Conservation (phyloP, 2,797 vertebrate species). For the Clarias pachynema region DNA sequence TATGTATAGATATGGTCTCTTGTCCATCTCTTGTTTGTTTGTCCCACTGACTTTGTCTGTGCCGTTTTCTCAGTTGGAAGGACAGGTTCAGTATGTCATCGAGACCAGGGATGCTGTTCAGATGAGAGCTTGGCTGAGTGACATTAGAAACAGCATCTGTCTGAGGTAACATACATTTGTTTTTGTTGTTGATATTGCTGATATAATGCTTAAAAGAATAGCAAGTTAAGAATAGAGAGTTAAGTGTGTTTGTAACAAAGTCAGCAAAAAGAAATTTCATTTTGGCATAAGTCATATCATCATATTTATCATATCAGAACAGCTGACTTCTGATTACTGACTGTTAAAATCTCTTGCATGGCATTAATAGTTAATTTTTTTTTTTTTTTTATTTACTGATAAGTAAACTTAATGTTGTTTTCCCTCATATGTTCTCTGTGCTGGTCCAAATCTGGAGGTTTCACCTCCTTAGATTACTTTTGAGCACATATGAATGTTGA, state of each 20-base stretch:
- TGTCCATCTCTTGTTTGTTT: background rate
- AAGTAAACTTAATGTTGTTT: background rate
- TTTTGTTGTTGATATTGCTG: background rate
- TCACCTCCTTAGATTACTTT: background rate
- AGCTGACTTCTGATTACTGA: background rate
- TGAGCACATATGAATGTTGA: background rate
- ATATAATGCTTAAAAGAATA: background rate
- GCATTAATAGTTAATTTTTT: background rate
- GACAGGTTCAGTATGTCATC: constrained; percentile 84
- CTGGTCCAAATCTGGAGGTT: background rate
- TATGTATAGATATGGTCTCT: background rate
- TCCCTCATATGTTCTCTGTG: background rate
- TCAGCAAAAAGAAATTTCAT: background rate
- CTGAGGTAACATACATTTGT: constrained; percentile 74
- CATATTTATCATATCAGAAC: background rate
- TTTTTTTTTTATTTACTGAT: background rate
- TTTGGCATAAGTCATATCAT: background rate
- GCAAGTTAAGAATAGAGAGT: background rate
- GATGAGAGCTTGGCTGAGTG: constrained; percentile 90
- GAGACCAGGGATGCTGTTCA: constrained; percentile 86
- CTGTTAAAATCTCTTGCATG: background rate
- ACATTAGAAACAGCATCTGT: constrained; percentile 87
- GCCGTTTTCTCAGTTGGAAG: constrained; percentile 76
- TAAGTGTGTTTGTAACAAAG: background rate
- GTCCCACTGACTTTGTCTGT: background rate